A percentile compares a stretch with the other conserved stretches of the same genome.
phyloP scores from a whole-genome alignment of 2,888 invertebrate species.

The Sphaerolaimus hirsutus region DNA sequence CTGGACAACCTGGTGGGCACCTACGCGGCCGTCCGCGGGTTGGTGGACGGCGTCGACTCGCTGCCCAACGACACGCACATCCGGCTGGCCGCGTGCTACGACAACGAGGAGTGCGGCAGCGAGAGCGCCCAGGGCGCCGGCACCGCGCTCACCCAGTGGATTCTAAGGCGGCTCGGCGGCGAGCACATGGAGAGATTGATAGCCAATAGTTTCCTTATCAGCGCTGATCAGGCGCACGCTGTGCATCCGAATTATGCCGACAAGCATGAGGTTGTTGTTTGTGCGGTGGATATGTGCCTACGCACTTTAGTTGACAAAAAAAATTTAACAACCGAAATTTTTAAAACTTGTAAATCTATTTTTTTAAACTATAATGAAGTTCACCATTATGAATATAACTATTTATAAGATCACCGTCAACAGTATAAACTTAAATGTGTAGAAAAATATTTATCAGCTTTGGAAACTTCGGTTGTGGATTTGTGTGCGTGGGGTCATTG shows the following conservation, averaged over 20 bases:
- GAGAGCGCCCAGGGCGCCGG: slow-evolving; percentile 31
- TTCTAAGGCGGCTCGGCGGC: slow-evolving; percentile 26
- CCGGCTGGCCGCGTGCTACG: slow-evolving; percentile 30
- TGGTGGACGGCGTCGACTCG: slow-evolving; percentile 23
- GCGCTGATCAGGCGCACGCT: slow-evolving; percentile 29
- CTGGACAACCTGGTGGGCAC: slow-evolving; percentile 33
- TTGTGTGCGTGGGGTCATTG: too few species aligned
- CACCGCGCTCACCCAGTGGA: slow-evolving; percentile 28
- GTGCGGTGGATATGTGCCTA: too few species aligned
- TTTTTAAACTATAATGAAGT: too few species aligned
- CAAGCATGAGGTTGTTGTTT: slow-evolving; percentile 24
- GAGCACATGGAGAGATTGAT: slow-evolving; percentile 26
- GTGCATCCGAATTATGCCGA: slow-evolving; percentile 32
- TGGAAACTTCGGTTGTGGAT: too few species aligned
- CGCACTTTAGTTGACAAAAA: slow-evolving; percentile 2
- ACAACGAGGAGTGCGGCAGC: slow-evolving; percentile 35
- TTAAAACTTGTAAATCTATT: too few species aligned
- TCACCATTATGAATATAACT: too few species aligned
- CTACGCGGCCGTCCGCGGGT: slow-evolving; percentile 27
- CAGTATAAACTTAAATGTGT: too few species aligned
- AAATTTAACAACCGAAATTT: too few species aligned
- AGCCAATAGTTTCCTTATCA: slow-evolving; percentile 29
- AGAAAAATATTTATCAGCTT: too few species aligned
- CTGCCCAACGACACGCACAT: slow-evolving; percentile 26
- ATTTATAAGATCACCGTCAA: too few species aligned